Percentiles rank a stretch among this genome's conserved stretches.
Evolutionary conservation across 2,888 invertebrate genomes (phyloP).

Genomic region (Acleris cristana): DNA sequence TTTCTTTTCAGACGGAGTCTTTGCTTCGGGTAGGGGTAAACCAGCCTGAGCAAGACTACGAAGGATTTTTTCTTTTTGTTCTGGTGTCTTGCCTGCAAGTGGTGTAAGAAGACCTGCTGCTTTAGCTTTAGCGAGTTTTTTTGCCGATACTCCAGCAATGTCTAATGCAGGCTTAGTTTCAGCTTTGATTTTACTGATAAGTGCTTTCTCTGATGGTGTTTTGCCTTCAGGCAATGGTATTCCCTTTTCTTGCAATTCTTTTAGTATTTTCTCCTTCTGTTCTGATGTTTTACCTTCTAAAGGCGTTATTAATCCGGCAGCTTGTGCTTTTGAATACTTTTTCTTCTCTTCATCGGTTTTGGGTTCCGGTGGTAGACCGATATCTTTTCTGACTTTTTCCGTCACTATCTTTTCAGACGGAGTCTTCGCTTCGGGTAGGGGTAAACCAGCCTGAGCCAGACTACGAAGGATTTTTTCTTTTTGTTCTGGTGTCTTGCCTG

Average conservation of each 20-base stretch:
- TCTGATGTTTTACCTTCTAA: not conserved
- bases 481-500: slow-evolving; percentile 32
- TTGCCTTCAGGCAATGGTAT: slow-evolving; percentile 6
- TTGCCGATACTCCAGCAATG: too few species aligned
- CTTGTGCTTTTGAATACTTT: not conserved
- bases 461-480: not conserved
- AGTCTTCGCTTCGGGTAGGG: not conserved
- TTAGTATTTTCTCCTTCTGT: not conserved
- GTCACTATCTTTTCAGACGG: not conserved
- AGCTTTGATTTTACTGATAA: not conserved
- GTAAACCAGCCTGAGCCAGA: not conserved
- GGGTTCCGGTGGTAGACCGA: not conserved
- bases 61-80: too few species aligned
- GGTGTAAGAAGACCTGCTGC: too few species aligned
- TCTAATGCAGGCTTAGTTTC: too few species aligned
- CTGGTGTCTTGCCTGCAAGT: too few species aligned
- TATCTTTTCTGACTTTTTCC: not conserved
- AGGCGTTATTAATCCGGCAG: too few species aligned
- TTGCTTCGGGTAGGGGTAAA: too few species aligned
- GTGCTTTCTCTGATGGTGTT: slow-evolving; percentile 29
- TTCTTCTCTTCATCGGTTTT: not conserved
- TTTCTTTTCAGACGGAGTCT: too few species aligned
- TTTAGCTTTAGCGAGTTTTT: too few species aligned
- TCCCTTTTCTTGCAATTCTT: not conserved
- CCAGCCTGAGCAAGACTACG: too few species aligned